phyloP scores from a whole-genome alignment of 1,140 invertebrate species.

The Trachymyrmex cornetzi region DNA sequence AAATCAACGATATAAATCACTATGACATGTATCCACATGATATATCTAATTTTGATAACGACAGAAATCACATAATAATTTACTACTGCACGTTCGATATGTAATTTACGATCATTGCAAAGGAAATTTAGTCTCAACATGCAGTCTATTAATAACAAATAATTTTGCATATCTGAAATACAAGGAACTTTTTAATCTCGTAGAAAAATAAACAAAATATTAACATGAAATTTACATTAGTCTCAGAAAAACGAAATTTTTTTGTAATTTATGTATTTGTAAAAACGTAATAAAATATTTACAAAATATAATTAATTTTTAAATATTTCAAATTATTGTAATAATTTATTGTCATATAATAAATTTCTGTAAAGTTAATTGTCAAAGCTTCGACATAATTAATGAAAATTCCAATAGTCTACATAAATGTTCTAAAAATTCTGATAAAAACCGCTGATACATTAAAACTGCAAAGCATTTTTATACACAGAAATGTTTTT shows the following conservation, averaged over 20 bases:
- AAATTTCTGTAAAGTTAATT: neutral
- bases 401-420: neutral
- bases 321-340: neutral
- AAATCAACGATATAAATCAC: slow-evolving; percentile 57
- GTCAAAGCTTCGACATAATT: neutral
- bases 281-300: neutral
- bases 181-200: neutral
- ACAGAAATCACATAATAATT: slow-evolving; percentile 47
- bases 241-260: neutral
- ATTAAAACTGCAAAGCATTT: neutral
- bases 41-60: slow-evolving; percentile 41
- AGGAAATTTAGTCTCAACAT: neutral
- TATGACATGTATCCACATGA: slow-evolving; percentile 30
- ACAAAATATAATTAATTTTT: neutral
- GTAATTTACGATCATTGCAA: slow-evolving; percentile 48
- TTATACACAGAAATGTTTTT: neutral
- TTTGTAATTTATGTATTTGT: neutral
- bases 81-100: slow-evolving; percentile 12
- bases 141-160: slow-evolving; percentile 24
- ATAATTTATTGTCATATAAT: neutral
- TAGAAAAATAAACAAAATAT: neutral
- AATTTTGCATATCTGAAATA: neutral
- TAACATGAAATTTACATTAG: neutral
- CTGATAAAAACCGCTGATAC: neutral
- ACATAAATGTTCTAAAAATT: neutral